A percentile compares a stretch with the other conserved stretches of the same genome.
Conservation (phyloP, 2,797 vertebrate genomes). For the Liasis olivaceus region DNA sequence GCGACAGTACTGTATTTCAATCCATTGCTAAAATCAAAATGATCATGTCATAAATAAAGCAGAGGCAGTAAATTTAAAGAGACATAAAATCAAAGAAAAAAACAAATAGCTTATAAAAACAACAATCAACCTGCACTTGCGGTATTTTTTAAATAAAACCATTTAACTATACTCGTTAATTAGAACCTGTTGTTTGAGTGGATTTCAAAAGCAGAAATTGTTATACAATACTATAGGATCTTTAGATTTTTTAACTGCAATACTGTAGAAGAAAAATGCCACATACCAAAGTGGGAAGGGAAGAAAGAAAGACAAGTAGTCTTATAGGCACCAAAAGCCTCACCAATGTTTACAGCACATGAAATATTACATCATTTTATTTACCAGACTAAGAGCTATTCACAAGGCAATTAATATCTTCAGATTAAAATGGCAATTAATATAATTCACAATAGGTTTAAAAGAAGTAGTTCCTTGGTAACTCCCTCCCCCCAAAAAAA, state of each 20-base stretch:
- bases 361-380: background rate
- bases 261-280: background rate
- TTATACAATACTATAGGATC: constrained; percentile 26
- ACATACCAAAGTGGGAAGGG: no score
- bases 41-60: constrained; percentile 73
- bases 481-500: background rate
- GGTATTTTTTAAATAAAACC: constrained; percentile 45
- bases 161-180: constrained; percentile 37
- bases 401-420: constrained; percentile 7
- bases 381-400: constrained; percentile 7
- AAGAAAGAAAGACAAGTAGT: background rate
- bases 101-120: constrained; percentile 56
- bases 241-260: constrained; percentile 51
- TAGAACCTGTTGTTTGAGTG: constrained; percentile 51
- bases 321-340: constrained; percentile 6
- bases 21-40: constrained; percentile 66
- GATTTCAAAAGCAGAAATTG: constrained; percentile 18
- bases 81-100: constrained; percentile 77
- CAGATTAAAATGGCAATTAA: background rate
- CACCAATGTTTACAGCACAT: constrained; percentile 28
- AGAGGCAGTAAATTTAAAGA: constrained; percentile 71
- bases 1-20: constrained; percentile 73
- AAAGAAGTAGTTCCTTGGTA: no score
- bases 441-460: no score
- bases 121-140: constrained; percentile 36